Evolutionary conservation across 1,140 invertebrate genomes (phyloP), one percentile per base, ranked within the genome.

Genomic region (Epicauta chinensis): DNA sequence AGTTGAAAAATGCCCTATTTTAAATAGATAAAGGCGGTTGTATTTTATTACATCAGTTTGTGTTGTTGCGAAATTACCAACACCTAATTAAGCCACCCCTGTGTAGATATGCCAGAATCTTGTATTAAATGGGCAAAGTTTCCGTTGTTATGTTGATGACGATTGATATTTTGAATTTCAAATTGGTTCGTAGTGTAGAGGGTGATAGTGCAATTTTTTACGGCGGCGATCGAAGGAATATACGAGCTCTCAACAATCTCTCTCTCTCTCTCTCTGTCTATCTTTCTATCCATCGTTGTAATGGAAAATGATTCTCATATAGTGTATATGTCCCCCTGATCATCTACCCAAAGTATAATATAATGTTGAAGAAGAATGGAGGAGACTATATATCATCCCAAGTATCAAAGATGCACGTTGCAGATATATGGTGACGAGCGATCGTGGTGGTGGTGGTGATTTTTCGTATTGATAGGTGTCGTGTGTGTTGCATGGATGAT

Each of bases 401-500:
- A 39, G 44, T 32, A 44, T 39, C 34, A 42, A 23, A 47, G 45
- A 47, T 47, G 45, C 45, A 47, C 14, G 38, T 47, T 37, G 45
- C 34, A 37, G 45, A 47, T 47, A 47, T 35, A 16, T 14, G 34
- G 43, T n/a, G n/a, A n/a, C n/a, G n/a, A n/a, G n/a, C n/a, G n/a
- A n/a, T 34, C 43, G 43, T 46, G 15, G 31, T 17, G 34, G 45
- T 47, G 34, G 36, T 47, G 45, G 38, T 29, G 34, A 34, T 47
- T 46, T 47, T 47, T 37, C 34, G 45, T n/a, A 37, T 38, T 38
- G 45, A 47, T 47, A 47, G 23, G 23, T n/a, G n/a, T n/a, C 38
- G 51, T 60, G 49, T 48, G 56, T 58, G 59, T 61, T 52, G 50
- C 44, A 58, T 49, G 59, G 51, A 49, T 53, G 59, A 58, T 61